Evolutionary conservation across 1,140 invertebrate species (phyloP).

Genomic region (Lucilia sericata): DNA sequence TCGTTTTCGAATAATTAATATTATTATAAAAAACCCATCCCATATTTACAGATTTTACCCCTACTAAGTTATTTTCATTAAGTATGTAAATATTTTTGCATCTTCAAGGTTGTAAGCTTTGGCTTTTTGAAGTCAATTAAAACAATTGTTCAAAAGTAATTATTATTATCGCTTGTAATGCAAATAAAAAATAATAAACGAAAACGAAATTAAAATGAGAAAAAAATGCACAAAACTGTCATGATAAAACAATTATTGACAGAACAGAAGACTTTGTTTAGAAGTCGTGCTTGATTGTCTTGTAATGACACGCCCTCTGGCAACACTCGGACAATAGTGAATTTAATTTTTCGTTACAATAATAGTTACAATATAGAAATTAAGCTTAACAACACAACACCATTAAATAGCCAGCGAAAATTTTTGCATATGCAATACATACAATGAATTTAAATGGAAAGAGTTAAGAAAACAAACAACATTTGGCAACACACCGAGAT

Average conservation of each 20-base stretch:
- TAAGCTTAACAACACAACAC: slow-evolving; percentile 15
- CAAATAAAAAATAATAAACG: background rate
- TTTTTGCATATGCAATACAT: slow-evolving; percentile 25
- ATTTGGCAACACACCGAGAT: background rate
- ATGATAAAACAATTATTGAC: slow-evolving; percentile 44
- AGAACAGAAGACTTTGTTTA: slow-evolving; percentile 37
- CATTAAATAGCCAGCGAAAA: background rate
- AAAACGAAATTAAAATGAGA: slow-evolving; percentile 1
- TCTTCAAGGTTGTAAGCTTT: slow-evolving; percentile 20
- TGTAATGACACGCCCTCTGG: slow-evolving; percentile 41
- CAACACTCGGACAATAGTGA: slow-evolving; percentile 35
- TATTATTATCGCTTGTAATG: slow-evolving; percentile 16
- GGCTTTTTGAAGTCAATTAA: slow-evolving; percentile 38
- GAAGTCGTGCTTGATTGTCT: slow-evolving; percentile 38
- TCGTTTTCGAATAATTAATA: background rate
- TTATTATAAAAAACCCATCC: background rate
- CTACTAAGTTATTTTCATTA: no score
- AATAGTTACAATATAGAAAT: background rate
- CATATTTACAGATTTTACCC: background rate
- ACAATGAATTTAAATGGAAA: background rate
- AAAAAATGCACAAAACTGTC: slow-evolving; percentile 20
- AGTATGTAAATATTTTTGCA: background rate
- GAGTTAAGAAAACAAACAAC: background rate
- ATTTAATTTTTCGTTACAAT: background rate
- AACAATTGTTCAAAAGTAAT: slow-evolving; percentile 32